Evolutionary conservation across 1,140 invertebrate species (phyloP), one percentile per base, ranked within the genome.

Genomic region (Orius insidiosus): DNA sequence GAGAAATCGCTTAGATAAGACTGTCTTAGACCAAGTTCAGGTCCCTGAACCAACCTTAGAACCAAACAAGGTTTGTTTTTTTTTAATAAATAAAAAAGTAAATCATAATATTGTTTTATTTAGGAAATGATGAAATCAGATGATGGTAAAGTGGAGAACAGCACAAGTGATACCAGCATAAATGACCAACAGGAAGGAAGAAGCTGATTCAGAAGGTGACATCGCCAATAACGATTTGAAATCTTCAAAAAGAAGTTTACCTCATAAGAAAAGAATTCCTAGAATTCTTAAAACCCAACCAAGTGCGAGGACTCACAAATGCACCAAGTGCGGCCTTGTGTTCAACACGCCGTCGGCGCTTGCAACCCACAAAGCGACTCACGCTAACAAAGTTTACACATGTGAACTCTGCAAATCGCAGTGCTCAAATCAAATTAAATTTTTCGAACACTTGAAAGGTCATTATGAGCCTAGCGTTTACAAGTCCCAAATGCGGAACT

Each of bases 391-490:
- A 39, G 19, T 47, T 19, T 80, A 76, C 52, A 67, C 67, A 44
- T 83, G 80, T 57, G 75, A 81, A 59, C 59, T 82, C 5, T 83
- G 80, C 56, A 66, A 64, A 18, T 68, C 67, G 50, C 65, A 61
- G 16, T 75, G 75, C 56, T 67, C 65, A 8, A 74, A 75, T 46
- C 82, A 85, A 55, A 60, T 83, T 5, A 72, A 73, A 58, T 85
- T 85, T 62, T 85, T 80, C 60, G 78, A 82, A 55, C 82, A 85
- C 60, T 62, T 85, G 5, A 82, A 82, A 63, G 61, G 68, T 35
- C 82, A 85, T 59, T 85, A 85, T 60, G 82, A 85, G 56, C 77
- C 78, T 0, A 39, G 30, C 10, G 19, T 43, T 31, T 43, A 6
- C 9, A 30, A n/a, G 31, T 31, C 11, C 8, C 5, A 14, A 44